Evolutionary conservation across 1,140 invertebrate species (phyloP), one percentile per base, ranked within the genome.

Genomic region (Wiebesia pumilae): DNA sequence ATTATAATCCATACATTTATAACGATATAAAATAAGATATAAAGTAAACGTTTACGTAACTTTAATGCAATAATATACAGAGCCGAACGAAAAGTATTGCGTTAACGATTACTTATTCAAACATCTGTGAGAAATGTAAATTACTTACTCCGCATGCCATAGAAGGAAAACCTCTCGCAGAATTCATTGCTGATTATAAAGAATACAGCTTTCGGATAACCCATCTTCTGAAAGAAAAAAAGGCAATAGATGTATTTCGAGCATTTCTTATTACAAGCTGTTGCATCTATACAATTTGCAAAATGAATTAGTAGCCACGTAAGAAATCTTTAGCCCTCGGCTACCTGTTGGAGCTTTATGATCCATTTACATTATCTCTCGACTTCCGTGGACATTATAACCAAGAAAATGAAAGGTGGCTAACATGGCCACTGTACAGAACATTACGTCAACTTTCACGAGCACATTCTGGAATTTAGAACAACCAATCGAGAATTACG

Each of bases 101-200:
- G 16, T 54, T 47, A 7, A 47, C 12, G 12, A 47, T 47, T 7
- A 47, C 4, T 54, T 54, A 27, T 14, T 3, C 2, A 14, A 27
- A 81, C 6, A 75, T 3, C 40, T 33, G 80, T 84, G 81, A 73
- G 24, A 4, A 73, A 3, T 30, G 27, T 43, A 19, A 27, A 35
- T 35, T 90, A 95, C 96, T 95, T 94, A 99, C 98, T 97, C 96
- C 97, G 96, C 97, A 99, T 98, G 90, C 98, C 98, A 96, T 99
- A 99, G 92, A 96, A 99, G 62, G 97, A 98, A 93, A 99, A 99
- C 91, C 98, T 95, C 94, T 99, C 98, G 93, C 98, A 99, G 91
- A 99, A 98, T 93, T 99, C 98, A 95, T 98, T 99, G 90, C 96
- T 96, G 85, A 99, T 95, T 90, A 99, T 99, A 92, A 99, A 98